Percentiles rank a stretch among this genome's conserved stretches.
Conservation (phyloP, 2,888 invertebrate genomes). For the Apodemia mormo region DNA sequence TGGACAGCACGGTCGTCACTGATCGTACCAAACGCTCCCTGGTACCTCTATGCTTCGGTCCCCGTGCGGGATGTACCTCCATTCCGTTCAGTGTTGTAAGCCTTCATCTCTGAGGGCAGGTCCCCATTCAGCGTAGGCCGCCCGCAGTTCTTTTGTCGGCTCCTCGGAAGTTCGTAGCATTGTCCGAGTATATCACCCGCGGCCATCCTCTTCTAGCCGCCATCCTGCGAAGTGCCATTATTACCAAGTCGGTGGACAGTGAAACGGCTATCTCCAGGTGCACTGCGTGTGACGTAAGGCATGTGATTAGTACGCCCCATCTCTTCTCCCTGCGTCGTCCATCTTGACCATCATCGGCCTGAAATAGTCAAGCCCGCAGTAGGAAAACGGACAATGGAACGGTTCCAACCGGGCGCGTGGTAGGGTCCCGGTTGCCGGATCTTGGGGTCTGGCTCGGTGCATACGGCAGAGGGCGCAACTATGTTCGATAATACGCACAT, state of each 20-base stretch:
- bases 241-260: constrained; percentile 27
- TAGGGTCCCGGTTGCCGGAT: constrained; percentile 32
- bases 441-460: constrained; percentile 24
- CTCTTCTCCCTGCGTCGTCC: constrained; percentile 27
- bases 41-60: constrained; percentile 25
- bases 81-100: constrained; percentile 9
- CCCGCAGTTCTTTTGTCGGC: constrained; percentile 29
- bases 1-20: constrained; percentile 25
- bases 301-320: constrained; percentile 26
- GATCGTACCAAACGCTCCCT: constrained; percentile 32
- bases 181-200: constrained; percentile 31
- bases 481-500: constrained; percentile 22
- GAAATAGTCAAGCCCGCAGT: constrained; percentile 34
- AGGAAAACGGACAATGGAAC: constrained; percentile 25
- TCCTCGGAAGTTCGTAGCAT: constrained; percentile 34
- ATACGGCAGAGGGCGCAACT: constrained; percentile 30
- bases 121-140: constrained; percentile 21
- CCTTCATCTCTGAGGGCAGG: constrained; percentile 16
- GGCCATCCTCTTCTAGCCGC: constrained; percentile 34
- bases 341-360: constrained; percentile 31
- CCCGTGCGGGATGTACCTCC: constrained; percentile 22
- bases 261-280: constrained; percentile 26
- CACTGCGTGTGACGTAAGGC: constrained; percentile 28
- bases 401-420: constrained; percentile 28
- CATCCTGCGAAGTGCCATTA: constrained; percentile 38